Base-by-base conservation (phyloP, 1,140 invertebrate species). In the Zaprionus inermis region DNA sequence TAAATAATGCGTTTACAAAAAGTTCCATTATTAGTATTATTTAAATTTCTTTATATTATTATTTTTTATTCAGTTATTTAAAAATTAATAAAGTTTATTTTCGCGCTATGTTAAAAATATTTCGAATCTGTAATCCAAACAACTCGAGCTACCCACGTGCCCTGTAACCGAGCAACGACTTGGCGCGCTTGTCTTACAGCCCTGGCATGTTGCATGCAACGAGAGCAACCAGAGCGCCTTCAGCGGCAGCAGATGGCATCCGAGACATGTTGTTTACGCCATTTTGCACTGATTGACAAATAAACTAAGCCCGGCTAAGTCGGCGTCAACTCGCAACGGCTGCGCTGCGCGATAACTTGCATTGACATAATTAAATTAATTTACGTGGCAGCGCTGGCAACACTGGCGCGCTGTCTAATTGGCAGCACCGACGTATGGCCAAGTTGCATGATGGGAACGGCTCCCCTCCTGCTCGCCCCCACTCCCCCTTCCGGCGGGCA, bases 331-430 rank as follows among this genome's bases (percentile, higher is more conserved):
- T 70, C 49, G 60, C 32, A n/a, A n/a, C n/a, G n/a, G 49, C 54
- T 57, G 70, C 24, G 66, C 82, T 88, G 55, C 82, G 82, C 88
- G 79, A 76, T 88, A 88, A 88, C 79, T 81, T 88, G 80, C 84
- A 88, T 89, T 88, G 83, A 88, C 83, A 88, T 88, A 83, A 88
- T 88, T 88, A 88, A 88, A 88, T 88, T 88, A 88, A 88, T 88
- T 88, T 88, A 88, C 83, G 83, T 88, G 84, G 84, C 83, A 83
- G 69, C 76, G 63, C 70, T 77, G 28, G 28, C 30, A 28, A 28
- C 22, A 88, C 72, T 68, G 71, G 79, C 79, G 65, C 51, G 82
- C 51, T 88, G 83, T 88, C 83, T 88, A 88, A 88, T 88, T 88
- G 83, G 84, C 84, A 83, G 83, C 84, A 59, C 72, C 79, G 78